A percentile compares a stretch with the other conserved stretches of the same genome.
Conservation (phyloP, 2,113 vertebrate species). For the Podilymbus podiceps region DNA sequence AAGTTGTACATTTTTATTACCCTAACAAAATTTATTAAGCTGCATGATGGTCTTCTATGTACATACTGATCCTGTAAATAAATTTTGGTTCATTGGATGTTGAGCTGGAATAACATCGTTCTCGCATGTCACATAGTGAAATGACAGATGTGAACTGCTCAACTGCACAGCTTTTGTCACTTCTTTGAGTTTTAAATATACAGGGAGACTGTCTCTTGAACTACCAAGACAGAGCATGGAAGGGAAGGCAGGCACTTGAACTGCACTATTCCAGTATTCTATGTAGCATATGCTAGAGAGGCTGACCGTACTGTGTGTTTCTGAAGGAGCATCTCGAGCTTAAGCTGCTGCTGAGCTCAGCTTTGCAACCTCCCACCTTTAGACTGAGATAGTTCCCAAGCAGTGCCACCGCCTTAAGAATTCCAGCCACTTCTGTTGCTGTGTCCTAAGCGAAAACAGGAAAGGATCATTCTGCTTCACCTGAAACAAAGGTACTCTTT, state of each 20-base stretch:
- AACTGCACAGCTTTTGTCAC: not conserved
- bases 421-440: not conserved
- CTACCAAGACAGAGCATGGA: fast-evolving
- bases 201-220: not conserved
- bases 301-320: fast-evolving
- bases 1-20: conserved; percentile 21
- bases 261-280: fast-evolving
- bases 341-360: not conserved
- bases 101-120: not conserved
- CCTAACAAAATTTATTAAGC: conserved; percentile 8
- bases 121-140: fast-evolving
- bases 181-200: not conserved
- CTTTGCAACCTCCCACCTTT: not conserved
- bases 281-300: fast-evolving
- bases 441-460: fast-evolving
- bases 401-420: not conserved
- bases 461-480: too few relatives aligned
- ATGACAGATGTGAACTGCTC: fast-evolving
- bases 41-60: conserved; percentile 57
- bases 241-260: fast-evolving
- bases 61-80: conserved; percentile 71
- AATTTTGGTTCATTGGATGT: conserved; percentile 40
- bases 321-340: not conserved
- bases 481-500: not conserved
- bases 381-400: not conserved